These are phyloP conservation scores for Nemoura dubitans DNA, from an alignment of 2,888 invertebrate species.

Conservation along the genomic window DNA sequence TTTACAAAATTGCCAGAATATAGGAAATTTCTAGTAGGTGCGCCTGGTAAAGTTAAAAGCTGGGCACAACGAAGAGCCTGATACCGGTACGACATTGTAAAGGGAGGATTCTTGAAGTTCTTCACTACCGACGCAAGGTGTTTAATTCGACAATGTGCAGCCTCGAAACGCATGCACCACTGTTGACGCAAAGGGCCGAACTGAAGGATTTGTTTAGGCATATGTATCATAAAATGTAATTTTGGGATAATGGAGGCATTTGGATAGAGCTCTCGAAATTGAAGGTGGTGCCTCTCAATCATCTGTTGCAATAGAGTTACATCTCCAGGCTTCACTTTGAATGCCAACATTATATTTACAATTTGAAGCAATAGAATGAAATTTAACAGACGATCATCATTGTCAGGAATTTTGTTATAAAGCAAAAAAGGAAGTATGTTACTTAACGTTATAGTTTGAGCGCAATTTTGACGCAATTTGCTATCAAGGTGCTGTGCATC, in stretches of 20 bases:
- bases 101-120: slow-evolving; percentile 51
- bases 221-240: slow-evolving; percentile 50
- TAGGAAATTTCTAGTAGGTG: slow-evolving; percentile 46
- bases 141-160: slow-evolving; percentile 50
- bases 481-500: slow-evolving; percentile 44
- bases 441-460: slow-evolving; percentile 51
- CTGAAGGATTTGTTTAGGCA: slow-evolving; percentile 49
- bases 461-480: slow-evolving; percentile 52
- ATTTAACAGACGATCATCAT: slow-evolving; percentile 44
- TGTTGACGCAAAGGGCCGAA: slow-evolving; percentile 51
- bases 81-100: slow-evolving; percentile 49
- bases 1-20: slow-evolving; percentile 44
- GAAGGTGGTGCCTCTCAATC: slow-evolving; percentile 49
- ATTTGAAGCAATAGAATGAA: slow-evolving; percentile 51
- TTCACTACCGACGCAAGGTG: slow-evolving; percentile 48
- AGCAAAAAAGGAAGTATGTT: slow-evolving; percentile 53
- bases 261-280: slow-evolving; percentile 51
- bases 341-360: slow-evolving; percentile 51
- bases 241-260: slow-evolving; percentile 48
- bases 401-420: slow-evolving; percentile 48
- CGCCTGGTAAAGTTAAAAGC: slow-evolving; percentile 29
- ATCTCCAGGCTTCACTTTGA: slow-evolving; percentile 47
- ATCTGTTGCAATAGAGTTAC: slow-evolving; percentile 49
- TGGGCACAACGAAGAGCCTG: slow-evolving; percentile 50
- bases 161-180: slow-evolving; percentile 52